A percentile compares a stretch with the other conserved stretches of the same genome.
Conservation (phyloP, 1,140 invertebrate genomes). For the Lanistes nyassanus region DNA sequence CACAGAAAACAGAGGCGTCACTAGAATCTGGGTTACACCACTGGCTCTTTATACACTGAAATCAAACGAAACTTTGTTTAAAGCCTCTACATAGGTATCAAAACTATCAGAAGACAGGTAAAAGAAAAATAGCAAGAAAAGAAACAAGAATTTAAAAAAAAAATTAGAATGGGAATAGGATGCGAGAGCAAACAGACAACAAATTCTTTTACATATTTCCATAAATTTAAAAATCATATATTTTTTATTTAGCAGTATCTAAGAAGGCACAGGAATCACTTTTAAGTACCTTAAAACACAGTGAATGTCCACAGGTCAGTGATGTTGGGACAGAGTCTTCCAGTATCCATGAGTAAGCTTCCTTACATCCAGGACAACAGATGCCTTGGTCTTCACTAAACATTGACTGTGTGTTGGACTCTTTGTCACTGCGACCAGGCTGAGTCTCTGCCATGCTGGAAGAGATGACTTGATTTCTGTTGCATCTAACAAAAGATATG, state of each 20-base stretch:
- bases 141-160: background rate
- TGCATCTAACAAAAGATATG: too few species aligned
- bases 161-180: background rate
- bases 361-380: conserved; percentile 10
- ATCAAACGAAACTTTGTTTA: background rate
- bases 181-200: conserved; percentile 5
- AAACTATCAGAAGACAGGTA: too few species aligned
- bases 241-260: background rate
- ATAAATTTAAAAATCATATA: background rate
- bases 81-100: too few species aligned
- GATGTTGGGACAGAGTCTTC: conserved; percentile 17
- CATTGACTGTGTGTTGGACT: background rate
- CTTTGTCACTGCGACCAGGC: background rate
- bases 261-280: background rate
- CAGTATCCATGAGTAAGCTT: conserved; percentile 8
- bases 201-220: background rate
- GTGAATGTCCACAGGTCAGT: conserved; percentile 16
- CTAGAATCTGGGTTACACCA: conserved; percentile 2
- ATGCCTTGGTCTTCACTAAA: background rate
- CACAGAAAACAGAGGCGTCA: background rate
- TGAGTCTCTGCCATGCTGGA: conserved; percentile 8
- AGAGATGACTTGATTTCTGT: too few species aligned
- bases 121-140: background rate
- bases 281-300: conserved; percentile 4
- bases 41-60: conserved; percentile 20